phyloP scores from a whole-genome alignment of 2,113 vertebrate genomes.

The Poecilia latipinna region DNA sequence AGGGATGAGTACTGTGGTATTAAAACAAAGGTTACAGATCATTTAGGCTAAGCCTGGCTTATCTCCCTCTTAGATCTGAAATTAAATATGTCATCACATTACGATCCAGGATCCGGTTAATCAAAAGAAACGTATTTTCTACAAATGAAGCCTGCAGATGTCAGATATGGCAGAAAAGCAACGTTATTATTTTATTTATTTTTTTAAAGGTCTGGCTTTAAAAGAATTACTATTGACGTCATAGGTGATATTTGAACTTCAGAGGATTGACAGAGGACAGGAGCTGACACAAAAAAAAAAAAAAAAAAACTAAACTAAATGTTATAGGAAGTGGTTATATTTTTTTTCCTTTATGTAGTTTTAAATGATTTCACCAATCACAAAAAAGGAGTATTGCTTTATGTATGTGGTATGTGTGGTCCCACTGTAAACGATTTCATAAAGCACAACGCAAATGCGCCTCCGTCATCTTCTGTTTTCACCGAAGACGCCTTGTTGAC shows the following conservation, averaged over 20 bases:
- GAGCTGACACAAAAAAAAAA: constrained; percentile 10
- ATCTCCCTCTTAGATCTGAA: constrained; percentile 65
- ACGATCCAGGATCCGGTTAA: constrained; percentile 64
- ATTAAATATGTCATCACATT: constrained; percentile 73
- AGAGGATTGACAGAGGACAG: constrained; percentile 47
- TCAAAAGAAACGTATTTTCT: constrained; percentile 66
- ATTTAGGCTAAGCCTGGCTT: constrained; percentile 67
- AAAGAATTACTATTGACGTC: constrained; percentile 58
- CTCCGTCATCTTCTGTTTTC: constrained; percentile 45
- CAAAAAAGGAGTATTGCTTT: constrained; percentile 28
- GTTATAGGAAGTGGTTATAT: constrained; percentile 4
- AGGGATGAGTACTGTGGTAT: constrained; percentile 59
- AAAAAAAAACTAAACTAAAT: not conserved
- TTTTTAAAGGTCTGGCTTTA: constrained; percentile 54
- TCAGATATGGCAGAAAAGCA: constrained; percentile 24
- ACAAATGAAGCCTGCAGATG: constrained; percentile 59
- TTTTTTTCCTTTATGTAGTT: constrained; percentile 2
- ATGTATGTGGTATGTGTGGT: constrained; percentile 16
- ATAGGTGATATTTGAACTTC: constrained; percentile 37
- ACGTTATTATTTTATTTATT: constrained; percentile 60
- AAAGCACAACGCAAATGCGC: constrained; percentile 32
- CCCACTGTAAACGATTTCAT: constrained; percentile 20
- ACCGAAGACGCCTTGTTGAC: constrained; percentile 55
- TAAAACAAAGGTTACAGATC: constrained; percentile 76
- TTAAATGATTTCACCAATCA: constrained; percentile 6